These are phyloP conservation scores for Drosophila neoperkinsi DNA, from an alignment of 2,888 invertebrate genomes.

Conservation along the genomic window DNA sequence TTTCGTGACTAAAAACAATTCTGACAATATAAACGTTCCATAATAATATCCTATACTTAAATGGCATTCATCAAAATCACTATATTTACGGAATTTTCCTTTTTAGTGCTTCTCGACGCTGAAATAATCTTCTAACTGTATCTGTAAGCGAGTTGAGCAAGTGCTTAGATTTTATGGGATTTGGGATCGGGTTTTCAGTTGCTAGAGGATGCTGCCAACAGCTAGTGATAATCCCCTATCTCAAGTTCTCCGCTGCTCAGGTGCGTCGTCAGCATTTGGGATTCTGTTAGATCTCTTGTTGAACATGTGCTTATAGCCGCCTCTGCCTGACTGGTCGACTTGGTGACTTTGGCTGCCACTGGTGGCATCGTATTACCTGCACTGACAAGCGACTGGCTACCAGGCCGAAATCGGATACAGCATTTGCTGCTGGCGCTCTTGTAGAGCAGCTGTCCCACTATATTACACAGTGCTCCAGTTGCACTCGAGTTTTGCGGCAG, in stretches of 20 bases:
- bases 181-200: constrained; percentile 32
- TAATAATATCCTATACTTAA: not conserved
- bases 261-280: constrained; percentile 50
- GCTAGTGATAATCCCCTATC: constrained; percentile 24
- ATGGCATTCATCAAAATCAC: not conserved
- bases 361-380: constrained; percentile 56
- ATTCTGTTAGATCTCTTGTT: constrained; percentile 63
- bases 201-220: constrained; percentile 17
- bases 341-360: constrained; percentile 24
- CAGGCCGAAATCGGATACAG: constrained; percentile 70
- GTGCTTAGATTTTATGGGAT: constrained; percentile 28
- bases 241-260: constrained; percentile 11
- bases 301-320: constrained; percentile 74
- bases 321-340: constrained; percentile 33
- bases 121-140: constrained; percentile 6
- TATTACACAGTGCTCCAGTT: constrained; percentile 19
- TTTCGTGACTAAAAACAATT: not conserved
- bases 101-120: not conserved
- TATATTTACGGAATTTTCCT: not conserved
- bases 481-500: constrained; percentile 26
- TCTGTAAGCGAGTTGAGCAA: constrained; percentile 5
- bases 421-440: constrained; percentile 63
- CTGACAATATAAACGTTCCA: not conserved
- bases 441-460: constrained; percentile 30
- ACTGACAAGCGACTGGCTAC: constrained; percentile 71